Evolutionary conservation across 2,113 vertebrate genomes (phyloP).

Genomic region (Agapornis roseicollis): DNA sequence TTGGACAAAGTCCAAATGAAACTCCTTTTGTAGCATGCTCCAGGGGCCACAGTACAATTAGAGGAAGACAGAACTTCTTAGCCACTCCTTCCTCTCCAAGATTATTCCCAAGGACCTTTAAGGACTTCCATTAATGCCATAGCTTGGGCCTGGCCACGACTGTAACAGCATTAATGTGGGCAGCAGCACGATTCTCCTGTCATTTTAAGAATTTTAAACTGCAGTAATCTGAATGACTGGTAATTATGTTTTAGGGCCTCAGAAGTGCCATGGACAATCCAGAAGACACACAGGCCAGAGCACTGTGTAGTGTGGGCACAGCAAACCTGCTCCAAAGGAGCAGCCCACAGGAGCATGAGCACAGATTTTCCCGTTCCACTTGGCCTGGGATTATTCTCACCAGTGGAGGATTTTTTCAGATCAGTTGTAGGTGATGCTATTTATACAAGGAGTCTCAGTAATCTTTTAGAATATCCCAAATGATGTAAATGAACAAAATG

Average conservation of each 20-base stretch:
- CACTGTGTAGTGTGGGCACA: not conserved
- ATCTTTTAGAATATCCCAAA: not conserved
- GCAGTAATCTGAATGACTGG: not conserved
- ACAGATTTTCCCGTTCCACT: accelerated
- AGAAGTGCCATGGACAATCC: not conserved
- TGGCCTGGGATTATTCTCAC: not conserved
- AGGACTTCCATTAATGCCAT: not conserved
- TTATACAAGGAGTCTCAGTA: not conserved
- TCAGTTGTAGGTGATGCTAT: not conserved
- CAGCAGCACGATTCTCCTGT: not conserved
- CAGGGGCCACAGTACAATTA: not conserved
- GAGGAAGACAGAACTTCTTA: not conserved
- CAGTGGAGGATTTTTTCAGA: not conserved
- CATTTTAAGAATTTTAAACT: not conserved
- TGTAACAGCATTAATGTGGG: not conserved
- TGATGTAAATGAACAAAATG: not conserved
- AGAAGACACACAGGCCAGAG: not conserved
- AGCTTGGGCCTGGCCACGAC: not conserved
- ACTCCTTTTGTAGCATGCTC: not conserved
- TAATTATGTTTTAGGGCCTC: not conserved
- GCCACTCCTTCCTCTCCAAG: not conserved
- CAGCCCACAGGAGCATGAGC: accelerated
- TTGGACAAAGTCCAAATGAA: not conserved
- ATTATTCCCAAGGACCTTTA: not conserved
- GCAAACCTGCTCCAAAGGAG: accelerated